A percentile compares a stretch with the other conserved stretches of the same genome.
phyloP scores from a whole-genome alignment of 2,888 invertebrate genomes.

The Trypoxylon attenuatum region DNA sequence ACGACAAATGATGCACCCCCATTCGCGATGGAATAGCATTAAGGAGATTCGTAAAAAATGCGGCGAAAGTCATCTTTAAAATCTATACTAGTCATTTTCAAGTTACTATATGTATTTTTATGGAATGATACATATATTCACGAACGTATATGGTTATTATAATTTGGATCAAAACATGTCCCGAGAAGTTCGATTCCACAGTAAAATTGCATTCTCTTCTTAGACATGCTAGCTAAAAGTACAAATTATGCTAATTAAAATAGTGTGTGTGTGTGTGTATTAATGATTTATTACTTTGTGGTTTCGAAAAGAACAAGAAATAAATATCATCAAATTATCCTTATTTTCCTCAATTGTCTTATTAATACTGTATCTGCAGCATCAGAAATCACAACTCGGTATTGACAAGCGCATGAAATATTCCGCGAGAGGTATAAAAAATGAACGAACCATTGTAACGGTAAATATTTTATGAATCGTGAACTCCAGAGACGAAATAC shows the following conservation, averaged over 20 bases:
- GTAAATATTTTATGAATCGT: not conserved
- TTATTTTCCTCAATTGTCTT: too few species aligned
- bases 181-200: conserved; percentile 2
- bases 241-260: conserved; percentile 48
- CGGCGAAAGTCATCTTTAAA: conserved; percentile 49
- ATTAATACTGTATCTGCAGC: too few species aligned
- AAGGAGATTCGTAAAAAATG: conserved; percentile 23
- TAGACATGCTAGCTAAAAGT: conserved; percentile 28
- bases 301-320: conserved; percentile 8
- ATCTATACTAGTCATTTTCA: conserved; percentile 65
- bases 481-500: too few species aligned
- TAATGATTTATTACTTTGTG: too few species aligned
- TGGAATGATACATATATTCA: conserved; percentile 14
- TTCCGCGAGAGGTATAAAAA: too few species aligned
- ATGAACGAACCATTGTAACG: too few species aligned
- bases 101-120: conserved; percentile 59
- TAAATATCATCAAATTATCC: conserved; percentile 22
- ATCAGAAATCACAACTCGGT: too few species aligned
- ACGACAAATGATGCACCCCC: conserved; percentile 64
- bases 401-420: too few species aligned
- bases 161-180: not conserved
- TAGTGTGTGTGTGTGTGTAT: too few species aligned
- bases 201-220: not conserved
- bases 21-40: conserved; percentile 60
- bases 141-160: not conserved